These are phyloP conservation scores for Falcunculus frontatus DNA, from an alignment of 2,113 vertebrate genomes.

Conservation along the genomic window DNA sequence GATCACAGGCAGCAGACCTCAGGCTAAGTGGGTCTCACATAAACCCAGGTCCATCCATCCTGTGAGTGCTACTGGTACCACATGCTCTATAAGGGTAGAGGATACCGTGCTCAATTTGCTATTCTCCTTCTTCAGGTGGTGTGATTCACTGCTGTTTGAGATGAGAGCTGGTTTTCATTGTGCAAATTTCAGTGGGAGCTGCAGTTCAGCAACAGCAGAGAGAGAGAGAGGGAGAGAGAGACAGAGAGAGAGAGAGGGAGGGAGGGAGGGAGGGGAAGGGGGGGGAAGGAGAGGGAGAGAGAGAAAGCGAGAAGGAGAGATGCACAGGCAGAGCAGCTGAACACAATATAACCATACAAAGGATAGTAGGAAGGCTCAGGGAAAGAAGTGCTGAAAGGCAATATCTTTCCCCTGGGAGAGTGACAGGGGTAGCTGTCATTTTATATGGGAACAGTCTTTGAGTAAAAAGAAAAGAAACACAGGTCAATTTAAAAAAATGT, in stretches of 20 bases:
- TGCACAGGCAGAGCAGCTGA: slow-evolving; percentile 16
- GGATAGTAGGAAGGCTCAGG: slow-evolving; percentile 1
- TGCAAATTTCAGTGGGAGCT: slow-evolving; percentile 74
- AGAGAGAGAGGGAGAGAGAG: background rate
- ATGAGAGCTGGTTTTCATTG: slow-evolving; percentile 65
- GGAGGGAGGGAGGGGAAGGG: background rate
- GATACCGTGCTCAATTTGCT: background rate
- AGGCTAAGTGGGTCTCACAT: background rate
- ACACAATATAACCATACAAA: slow-evolving; percentile 57
- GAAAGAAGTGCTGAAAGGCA: slow-evolving; percentile 4
- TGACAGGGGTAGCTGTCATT: background rate
- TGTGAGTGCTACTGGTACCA: slow-evolving; percentile 1
- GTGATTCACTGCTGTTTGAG: slow-evolving; percentile 54
- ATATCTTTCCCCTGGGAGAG: background rate
- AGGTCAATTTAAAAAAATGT: background rate
- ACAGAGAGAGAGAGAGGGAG: fast-evolving
- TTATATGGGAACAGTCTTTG: background rate
- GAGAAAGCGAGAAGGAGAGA: background rate
- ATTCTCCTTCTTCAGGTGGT: slow-evolving; percentile 64
- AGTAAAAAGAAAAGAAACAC: background rate
- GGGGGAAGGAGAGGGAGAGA: background rate
- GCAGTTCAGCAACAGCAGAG: slow-evolving; percentile 65
- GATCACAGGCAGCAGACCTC: slow-evolving; percentile 13
- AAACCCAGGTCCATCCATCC: background rate
- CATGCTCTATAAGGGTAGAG: background rate